phyloP scores from a whole-genome alignment of 2,888 invertebrate genomes.

The Xanthorhoe designata region DNA sequence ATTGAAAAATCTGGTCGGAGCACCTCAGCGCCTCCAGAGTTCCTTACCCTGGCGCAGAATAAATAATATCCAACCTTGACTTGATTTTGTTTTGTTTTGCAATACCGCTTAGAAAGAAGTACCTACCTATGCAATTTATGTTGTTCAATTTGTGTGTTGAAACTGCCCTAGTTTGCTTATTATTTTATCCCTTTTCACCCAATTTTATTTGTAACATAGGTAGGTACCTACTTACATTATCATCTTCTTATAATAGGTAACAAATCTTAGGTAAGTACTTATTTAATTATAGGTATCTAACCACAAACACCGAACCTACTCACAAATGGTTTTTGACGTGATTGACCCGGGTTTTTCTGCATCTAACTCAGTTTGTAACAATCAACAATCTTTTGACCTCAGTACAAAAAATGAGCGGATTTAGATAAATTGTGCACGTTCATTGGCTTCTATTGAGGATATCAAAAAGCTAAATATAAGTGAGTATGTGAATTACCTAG shows the following conservation, averaged over 20 bases:
- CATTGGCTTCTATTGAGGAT: not conserved
- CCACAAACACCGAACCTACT: not conserved
- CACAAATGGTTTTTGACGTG: not conserved
- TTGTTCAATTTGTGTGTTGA: not conserved
- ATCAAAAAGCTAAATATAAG: not conserved
- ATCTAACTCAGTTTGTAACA: not conserved
- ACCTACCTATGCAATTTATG: not conserved
- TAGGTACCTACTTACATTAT: too few species aligned
- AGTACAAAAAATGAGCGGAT: not conserved
- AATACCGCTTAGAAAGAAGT: not conserved
- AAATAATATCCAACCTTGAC: not conserved
- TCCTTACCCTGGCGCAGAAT: not conserved
- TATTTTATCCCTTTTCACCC: too few species aligned
- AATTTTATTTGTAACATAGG: too few species aligned
- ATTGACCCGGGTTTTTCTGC: not conserved
- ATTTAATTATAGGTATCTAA: not conserved
- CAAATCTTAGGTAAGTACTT: too few species aligned
- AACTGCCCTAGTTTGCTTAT: too few species aligned
- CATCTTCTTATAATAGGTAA: too few species aligned
- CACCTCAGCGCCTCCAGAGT: not conserved
- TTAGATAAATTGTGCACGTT: not conserved
- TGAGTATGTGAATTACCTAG: not conserved
- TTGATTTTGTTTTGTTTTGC: not conserved
- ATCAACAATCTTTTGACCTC: not conserved
- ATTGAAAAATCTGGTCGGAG: conserved; percentile 32